These are phyloP conservation scores for Amphipyra berbera DNA, from an alignment of 2,888 invertebrate genomes.

Conservation along the genomic window DNA sequence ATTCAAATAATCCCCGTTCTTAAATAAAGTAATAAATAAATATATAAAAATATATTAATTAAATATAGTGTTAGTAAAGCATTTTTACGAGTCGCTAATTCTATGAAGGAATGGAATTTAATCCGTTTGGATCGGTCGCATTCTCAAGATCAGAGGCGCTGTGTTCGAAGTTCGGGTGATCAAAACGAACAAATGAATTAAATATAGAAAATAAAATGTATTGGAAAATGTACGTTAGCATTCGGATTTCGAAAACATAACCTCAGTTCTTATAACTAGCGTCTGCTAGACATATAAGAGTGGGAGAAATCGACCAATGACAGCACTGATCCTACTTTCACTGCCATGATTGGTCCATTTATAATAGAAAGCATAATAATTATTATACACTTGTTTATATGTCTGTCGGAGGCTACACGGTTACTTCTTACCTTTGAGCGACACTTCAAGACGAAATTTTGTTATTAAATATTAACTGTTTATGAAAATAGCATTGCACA, in stretches of 20 bases:
- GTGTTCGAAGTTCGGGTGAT: conserved; percentile 74
- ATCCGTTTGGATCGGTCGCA: conserved; percentile 83
- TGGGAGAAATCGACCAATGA: conserved; percentile 88
- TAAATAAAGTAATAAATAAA: conserved; percentile 78
- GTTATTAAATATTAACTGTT: conserved; percentile 79
- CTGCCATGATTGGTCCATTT: conserved; percentile 90
- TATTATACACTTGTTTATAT: conserved; percentile 88
- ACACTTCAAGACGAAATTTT: conserved; percentile 87
- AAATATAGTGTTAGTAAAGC: conserved; percentile 81
- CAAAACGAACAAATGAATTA: conserved; percentile 32
- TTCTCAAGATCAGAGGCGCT: conserved; percentile 86
- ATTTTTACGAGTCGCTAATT: conserved; percentile 88
- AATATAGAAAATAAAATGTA: conserved; percentile 3
- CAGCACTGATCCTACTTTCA: conserved; percentile 85
- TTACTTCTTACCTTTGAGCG: conserved; percentile 86
- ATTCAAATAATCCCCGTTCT: conserved; percentile 82
- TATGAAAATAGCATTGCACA: conserved; percentile 86
- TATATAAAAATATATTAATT: conserved; percentile 78
- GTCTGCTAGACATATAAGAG: conserved; percentile 87
- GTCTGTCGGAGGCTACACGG: conserved; percentile 88
- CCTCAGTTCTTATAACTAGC: conserved; percentile 83
- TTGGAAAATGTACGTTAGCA: conserved; percentile 38
- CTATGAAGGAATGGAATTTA: conserved; percentile 85
- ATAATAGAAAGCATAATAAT: conserved; percentile 80
- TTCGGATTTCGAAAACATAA: conserved; percentile 79